Evolutionary conservation across 2,113 vertebrate species (phyloP).

Genomic region (Nansenia antarctica): DNA sequence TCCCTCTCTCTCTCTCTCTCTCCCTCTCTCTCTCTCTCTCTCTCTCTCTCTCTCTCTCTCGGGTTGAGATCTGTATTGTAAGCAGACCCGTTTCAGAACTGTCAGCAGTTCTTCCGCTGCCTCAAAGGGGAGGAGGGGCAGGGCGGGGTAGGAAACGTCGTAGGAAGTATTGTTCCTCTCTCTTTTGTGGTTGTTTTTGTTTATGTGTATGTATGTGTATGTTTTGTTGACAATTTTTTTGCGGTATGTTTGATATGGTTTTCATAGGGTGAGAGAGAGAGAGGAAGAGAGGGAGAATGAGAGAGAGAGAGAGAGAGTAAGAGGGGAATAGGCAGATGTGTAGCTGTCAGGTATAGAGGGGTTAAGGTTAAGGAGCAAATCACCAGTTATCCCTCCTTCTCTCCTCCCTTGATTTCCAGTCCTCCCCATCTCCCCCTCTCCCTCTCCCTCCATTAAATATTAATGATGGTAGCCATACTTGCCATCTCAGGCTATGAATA

Average conservation of each 20-base stretch:
- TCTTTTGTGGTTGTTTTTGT: constrained; percentile 84
- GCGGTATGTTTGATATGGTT: constrained; percentile 49
- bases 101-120: constrained; percentile 86
- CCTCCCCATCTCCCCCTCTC: constrained; percentile 43
- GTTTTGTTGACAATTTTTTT: constrained; percentile 56
- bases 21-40: too few species aligned
- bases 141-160: constrained; percentile 56
- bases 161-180: constrained; percentile 86
- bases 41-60: too few species aligned
- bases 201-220: too few species aligned
- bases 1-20: too few species aligned
- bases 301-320: constrained; percentile 37
- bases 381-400: constrained; percentile 51
- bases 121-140: constrained; percentile 54
- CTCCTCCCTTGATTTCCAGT: constrained; percentile 46
- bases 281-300: constrained; percentile 17
- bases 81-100: constrained; percentile 82
- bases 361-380: constrained; percentile 61
- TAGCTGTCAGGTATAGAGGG: too few species aligned
- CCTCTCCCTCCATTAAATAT: constrained; percentile 70
- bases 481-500: constrained; percentile 99
- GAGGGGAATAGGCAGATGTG: constrained; percentile 17
- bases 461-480: constrained; percentile 89
- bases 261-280: constrained; percentile 32
- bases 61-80: constrained; percentile 81